Evolutionary conservation across 2,113 vertebrate genomes (phyloP).

Genomic region (Mola mola): DNA sequence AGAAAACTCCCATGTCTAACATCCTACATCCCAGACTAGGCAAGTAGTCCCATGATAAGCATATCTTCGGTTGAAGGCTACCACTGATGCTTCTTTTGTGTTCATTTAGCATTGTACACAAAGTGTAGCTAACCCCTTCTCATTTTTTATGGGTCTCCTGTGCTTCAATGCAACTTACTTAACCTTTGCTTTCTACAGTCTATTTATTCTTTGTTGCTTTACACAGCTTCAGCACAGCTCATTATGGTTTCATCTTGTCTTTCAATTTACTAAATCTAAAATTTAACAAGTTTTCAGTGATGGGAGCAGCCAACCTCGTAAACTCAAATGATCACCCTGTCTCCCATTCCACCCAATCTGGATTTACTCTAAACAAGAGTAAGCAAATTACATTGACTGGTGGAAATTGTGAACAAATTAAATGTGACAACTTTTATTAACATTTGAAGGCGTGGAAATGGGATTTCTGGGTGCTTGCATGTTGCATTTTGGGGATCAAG

Average conservation of each 20-base stretch:
- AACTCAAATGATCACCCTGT: not conserved
- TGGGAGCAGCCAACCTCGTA: not conserved
- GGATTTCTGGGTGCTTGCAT: conserved; percentile 40
- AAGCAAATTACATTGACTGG: not conserved
- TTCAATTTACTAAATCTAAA: conserved; percentile 20
- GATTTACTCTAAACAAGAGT: not conserved
- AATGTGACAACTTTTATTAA: conserved; percentile 42
- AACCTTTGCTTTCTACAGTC: too few relatives aligned
- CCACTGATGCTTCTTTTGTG: not conserved
- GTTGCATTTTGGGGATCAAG: too few relatives aligned
- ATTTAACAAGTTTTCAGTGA: conserved; percentile 19
- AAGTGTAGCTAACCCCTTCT: too few relatives aligned
- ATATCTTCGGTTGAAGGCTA: too few relatives aligned
- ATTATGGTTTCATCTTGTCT: conserved; percentile 17
- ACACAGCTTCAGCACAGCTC: not conserved
- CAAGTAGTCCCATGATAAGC: too few relatives aligned
- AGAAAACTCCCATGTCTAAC: too few relatives aligned
- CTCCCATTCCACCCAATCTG: not conserved
- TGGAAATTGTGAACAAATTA: conserved; percentile 18
- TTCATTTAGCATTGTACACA: not conserved
- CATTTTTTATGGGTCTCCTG: too few relatives aligned
- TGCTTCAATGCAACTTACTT: too few relatives aligned
- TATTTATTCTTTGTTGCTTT: not conserved
- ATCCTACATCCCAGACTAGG: too few relatives aligned
- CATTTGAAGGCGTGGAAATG: conserved; percentile 28